A percentile compares a stretch with the other conserved stretches of the same genome.
phyloP scores from a whole-genome alignment of 2,888 invertebrate genomes.

The Luperina testacea region DNA sequence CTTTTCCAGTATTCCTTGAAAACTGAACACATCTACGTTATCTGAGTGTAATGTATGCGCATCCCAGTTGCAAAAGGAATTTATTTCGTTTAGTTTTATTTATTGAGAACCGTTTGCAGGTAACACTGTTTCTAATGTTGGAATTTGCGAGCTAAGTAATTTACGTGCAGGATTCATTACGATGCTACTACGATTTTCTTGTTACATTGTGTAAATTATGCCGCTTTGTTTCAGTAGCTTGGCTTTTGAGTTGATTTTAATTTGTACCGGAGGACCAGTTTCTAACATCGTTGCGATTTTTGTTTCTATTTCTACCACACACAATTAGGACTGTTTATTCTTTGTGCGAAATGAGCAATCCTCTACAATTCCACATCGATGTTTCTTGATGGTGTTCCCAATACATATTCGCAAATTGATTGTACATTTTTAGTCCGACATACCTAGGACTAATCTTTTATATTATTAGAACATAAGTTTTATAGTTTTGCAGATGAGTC shows the following conservation, averaged over 20 bases:
- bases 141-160: constrained; percentile 49
- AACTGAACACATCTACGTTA: constrained; percentile 62
- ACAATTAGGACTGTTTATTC: not conserved
- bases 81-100: constrained; percentile 65
- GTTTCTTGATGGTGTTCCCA: not conserved
- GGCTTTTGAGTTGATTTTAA: constrained; percentile 14
- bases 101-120: constrained; percentile 62
- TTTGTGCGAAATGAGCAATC: not conserved
- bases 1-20: constrained; percentile 58
- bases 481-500: not conserved
- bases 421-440: not conserved
- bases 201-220: constrained; percentile 31
- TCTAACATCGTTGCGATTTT: not conserved
- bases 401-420: not conserved
- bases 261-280: not conserved
- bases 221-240: constrained; percentile 23
- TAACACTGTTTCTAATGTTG: constrained; percentile 53
- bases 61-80: constrained; percentile 67
- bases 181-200: constrained; percentile 42
- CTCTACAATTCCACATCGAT: not conserved
- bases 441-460: not conserved
- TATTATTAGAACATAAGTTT: not conserved
- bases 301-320: not conserved
- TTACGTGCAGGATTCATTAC: constrained; percentile 53
- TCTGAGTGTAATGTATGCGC: constrained; percentile 68